Base-by-base conservation (phyloP, 2,113 vertebrate species). In the Gopherus flavomarginatus region DNA sequence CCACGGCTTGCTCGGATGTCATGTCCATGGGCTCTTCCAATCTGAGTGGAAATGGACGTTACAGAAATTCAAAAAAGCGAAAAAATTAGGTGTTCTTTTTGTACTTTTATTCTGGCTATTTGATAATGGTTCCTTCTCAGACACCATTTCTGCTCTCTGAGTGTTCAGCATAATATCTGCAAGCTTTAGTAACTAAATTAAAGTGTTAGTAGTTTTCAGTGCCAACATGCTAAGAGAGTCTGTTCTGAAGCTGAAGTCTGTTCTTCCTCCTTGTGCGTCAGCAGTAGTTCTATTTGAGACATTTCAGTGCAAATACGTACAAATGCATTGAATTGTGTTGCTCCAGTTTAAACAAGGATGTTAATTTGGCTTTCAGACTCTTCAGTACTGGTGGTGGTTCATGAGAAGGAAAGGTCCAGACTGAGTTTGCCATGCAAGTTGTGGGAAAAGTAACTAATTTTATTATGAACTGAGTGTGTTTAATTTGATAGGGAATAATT, bases 401-500 rank as follows among this genome's bases (percentile, higher is more conserved):
- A 0, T 3, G 6, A 59, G 75, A 75, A 14, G 90, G 31, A 65
- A 42, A 91, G 90, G 69, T 29, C 93, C 12, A 42, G 57, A 84
- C 11, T 57, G 69, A 95, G 88, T 89, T 95, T 87, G 65, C 84
- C 57, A 69, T 69, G 84, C 83, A 86, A 86, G 44, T 72, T 2
- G 35, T 0, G 59, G 75, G 84, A 79, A 82, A 88, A 21, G 6
- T 1, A 44, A 90, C 86, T 42, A 14, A 26, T 95, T 75, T 5
- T 8, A 9, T n/a, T 1, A 2, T 7, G 81, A n/a, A 42, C 3
- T 1, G 0, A 21, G 62, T 1, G 19, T 1, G 14, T 42, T 31
- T 77, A 85, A 16, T 59, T 47, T 69, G 91, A 42, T 10, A 3
- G 81, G 56, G 83, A 35, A 65, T 65, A 14, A 65, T 35, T 17